Base-by-base conservation (phyloP, 1,140 invertebrate genomes). In the Bombus breviceps region DNA sequence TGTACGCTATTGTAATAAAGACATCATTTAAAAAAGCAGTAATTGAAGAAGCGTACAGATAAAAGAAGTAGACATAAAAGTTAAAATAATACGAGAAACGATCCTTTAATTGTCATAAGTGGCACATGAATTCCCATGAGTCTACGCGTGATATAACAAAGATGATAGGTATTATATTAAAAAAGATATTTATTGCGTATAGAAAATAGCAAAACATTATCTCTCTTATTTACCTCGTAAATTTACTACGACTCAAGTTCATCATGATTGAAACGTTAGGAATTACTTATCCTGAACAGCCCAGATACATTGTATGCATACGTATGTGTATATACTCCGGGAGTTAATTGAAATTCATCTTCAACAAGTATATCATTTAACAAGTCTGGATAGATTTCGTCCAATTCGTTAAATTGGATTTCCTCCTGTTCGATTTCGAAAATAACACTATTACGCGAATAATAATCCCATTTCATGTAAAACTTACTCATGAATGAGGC, bases 381-480 rank as follows among this genome's bases (percentile, higher is more conserved):
- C 2, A n/a, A 72, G 2, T 12, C 2, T 2, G 66, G 13, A 25
- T n/a, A n/a, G n/a, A n/a, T n/a, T n/a, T n/a, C n/a, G n/a, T n/a
- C n/a, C n/a, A n/a, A n/a, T 12, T 43, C 2, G 28, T 28, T 8
- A 43, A 41, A n/a, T 41, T 15, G 13, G 18, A 22, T 72, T 13
- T 43, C 5, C 5, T 32, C 4, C 18, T 22, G 15, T 10, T 32
- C 41, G 5, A 25, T n/a, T 53, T n/a, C 3, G 5, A 53, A 9
- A 47, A 47, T 57, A n/a, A 12, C 13, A 3, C 12, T 13, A 13
- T 3, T 57, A 12, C 1, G 13, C 43, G 37, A 81, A 59, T 73
- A 53, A 39, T 81, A 72, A 73, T 73, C 25, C 18, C 32, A 15
- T 59, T 73, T 62, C 47, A 53, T 39, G 69, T 32, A 73, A 72